Base-by-base conservation (phyloP, 2,888 invertebrate species). In the Sinotaia quadrata region DNA sequence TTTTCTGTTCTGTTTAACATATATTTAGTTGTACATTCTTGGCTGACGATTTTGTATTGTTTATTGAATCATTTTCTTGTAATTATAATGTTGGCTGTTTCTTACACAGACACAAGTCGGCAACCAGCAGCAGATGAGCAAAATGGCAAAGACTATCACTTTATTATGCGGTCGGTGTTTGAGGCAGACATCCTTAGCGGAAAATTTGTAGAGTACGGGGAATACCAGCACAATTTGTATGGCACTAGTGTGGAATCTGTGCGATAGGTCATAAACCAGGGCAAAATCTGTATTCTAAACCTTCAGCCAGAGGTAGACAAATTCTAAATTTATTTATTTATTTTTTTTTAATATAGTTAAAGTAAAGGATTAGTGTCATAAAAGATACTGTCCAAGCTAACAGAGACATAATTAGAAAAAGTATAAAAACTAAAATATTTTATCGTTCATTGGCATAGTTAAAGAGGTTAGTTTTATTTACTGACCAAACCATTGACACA, bases 391-490 rank as follows among this genome's bases (percentile, higher is more conserved):
- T n/a, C n/a, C n/a, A n/a, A n/a, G n/a, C 94, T 95, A 87, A 95
- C 96, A 82, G 94, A 94, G 77, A 98, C 99, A 89, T 93, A 95
- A 4, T 95, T 98, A 80, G 97, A 97, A 0, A 95, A 96, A 85
- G 97, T 98, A 88, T 99, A 98, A 90, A 97, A 98, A 89, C 98
- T 99, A 89, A 97, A n/a, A n/a, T n/a, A n/a, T n/a, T 99, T 80
- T 94, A 96, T 57, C 92, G 97, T 80, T 94, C 94, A 71, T 95
- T 96, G 86, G 98, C 98, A 88, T 97, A 98, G 88, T 93, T 95
- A 0, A 97, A 98, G 86, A 97, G 98, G 75, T 90, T 95, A 58
- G 93, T 94, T 65, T 92, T 96, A 71, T n/a, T n/a, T n/a, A n/a
- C n/a, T n/a, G n/a, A n/a, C n/a, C n/a, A n/a, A n/a, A n/a, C n/a